Conservation (phyloP, 2,888 invertebrate genomes). For the Drosophila buzzatii region DNA sequence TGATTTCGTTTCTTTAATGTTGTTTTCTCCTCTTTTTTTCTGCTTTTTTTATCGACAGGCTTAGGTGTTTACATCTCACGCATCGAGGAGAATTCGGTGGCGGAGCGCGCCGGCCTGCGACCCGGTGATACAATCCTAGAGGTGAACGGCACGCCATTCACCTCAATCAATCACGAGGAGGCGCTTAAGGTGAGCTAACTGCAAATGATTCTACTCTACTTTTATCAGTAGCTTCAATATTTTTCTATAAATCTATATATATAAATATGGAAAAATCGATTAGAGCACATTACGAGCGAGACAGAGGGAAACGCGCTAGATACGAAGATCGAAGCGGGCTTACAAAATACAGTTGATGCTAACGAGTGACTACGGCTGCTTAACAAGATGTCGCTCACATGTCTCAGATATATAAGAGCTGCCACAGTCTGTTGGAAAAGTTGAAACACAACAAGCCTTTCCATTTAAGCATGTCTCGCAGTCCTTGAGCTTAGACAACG, state of each 20-base stretch:
- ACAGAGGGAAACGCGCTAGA: background rate
- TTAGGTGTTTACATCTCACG: conserved; percentile 96
- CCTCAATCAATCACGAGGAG: conserved; percentile 96
- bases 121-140: conserved; percentile 97
- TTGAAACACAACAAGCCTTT: conserved; percentile 2
- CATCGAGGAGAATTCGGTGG: conserved; percentile 95
- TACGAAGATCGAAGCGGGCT: too few relatives aligned
- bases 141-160: conserved; percentile 97
- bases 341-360: too few relatives aligned
- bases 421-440: background rate
- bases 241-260: conserved; percentile 15
- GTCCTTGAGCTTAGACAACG: conserved; percentile 8
- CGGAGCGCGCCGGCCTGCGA: conserved; percentile 94
- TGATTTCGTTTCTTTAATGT: conserved; percentile 51
- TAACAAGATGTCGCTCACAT: background rate
- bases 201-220: conserved; percentile 28
- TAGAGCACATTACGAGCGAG: conserved; percentile 54
- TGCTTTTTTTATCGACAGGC: conserved; percentile 86
- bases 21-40: conserved; percentile 5
- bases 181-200: conserved; percentile 91
- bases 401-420: too few relatives aligned
- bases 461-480: conserved; percentile 18
- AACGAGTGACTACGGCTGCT: background rate
- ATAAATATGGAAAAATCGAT: conserved; percentile 47
- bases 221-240: conserved; percentile 58